Conservation (phyloP, 2,888 invertebrate genomes). For the Eilema caniola region DNA sequence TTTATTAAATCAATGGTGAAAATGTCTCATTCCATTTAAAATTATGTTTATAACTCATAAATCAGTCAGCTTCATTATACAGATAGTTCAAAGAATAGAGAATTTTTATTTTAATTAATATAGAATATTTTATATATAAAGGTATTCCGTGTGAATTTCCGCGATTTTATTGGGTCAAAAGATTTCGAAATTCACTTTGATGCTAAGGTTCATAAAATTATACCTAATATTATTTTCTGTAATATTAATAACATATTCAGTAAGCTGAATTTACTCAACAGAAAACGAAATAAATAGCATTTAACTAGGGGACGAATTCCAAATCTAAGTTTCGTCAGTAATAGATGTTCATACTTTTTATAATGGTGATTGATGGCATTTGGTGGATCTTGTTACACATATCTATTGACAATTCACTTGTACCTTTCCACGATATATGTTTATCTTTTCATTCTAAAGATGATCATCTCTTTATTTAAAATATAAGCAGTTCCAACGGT, state of each 20-base stretch:
- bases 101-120: neutral
- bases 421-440: no score
- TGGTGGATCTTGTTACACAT: no score
- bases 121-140: neutral
- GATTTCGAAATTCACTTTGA: conserved; percentile 6
- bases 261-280: no score
- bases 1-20: neutral
- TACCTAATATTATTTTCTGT: neutral
- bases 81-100: conserved; percentile 10
- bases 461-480: no score
- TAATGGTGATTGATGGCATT: no score
- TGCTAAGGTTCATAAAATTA: neutral
- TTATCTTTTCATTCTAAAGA: no score
- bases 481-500: no score
- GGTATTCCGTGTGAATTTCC: neutral
- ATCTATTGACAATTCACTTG: no score
- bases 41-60: neutral
- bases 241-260: neutral
- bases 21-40: neutral
- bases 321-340: neutral
- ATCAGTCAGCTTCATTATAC: neutral
- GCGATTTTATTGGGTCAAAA: conserved; percentile 5
- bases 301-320: no score
- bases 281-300: no score
- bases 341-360: no score